Base-by-base conservation (phyloP, 2,797 vertebrate genomes). In the Momotus momota region DNA sequence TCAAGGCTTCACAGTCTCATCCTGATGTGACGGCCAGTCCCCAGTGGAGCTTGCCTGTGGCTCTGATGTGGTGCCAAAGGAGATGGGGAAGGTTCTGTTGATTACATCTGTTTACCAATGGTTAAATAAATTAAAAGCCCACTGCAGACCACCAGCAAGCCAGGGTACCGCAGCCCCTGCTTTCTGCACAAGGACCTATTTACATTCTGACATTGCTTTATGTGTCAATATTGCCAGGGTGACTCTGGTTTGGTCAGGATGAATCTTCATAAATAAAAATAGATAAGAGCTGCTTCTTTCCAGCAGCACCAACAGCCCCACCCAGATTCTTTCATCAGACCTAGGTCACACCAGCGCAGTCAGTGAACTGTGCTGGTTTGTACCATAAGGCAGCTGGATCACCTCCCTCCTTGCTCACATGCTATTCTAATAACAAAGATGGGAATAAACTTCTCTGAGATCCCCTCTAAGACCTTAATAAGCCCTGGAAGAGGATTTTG, bases 111-210 rank as follows among this genome's bases (percentile, higher is more conserved):
- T 98, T 99, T 98, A 97, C 96, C 97, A 97, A 97, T 98, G 98
- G 98, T 98, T 99, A 98, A 98, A 98, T 99, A 98, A 98, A 99
- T 98, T 97, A 98, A 97, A 98, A 97, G 95, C 96, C 95, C 98
- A 98, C 98, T 98, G 97, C 97, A 98, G 98, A 98, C 97, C 98
- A 98, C 98, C 97, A 97, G 97, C 98, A 90, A 80, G 66, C 77
- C 57, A 78, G 55, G 29, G 57, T 91, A 46, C 64, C 2, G 1
- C 57, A 78, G 43, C 31, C 72, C 25, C 62, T 66, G 70, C 29
- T 87, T 81, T 72, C 73, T 55, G 64, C 58, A 69, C 72, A 45
- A 17, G 83, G 61, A 83, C 21, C 7, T 0, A 0, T 86, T 66
- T 51, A 29, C 41, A 19, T 1, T 8, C 35, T 27, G 7, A 5